Percentiles rank a stretch among this genome's conserved stretches.
phyloP scores from a whole-genome alignment of 2,113 vertebrate genomes.

The Gavia stellata region DNA sequence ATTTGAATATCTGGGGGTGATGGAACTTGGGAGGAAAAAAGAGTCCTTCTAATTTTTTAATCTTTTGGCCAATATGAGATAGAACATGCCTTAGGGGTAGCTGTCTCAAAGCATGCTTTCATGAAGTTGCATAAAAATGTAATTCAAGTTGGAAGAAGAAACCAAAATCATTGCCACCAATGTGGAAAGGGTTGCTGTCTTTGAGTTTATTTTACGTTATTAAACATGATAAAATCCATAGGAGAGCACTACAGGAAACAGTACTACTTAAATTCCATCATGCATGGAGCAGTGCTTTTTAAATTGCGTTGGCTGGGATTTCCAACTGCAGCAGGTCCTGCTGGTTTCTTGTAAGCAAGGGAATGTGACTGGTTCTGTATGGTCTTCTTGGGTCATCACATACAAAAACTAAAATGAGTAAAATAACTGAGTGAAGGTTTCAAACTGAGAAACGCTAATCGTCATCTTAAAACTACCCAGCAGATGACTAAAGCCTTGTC shows the following conservation, averaged over 20 bases:
- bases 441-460: not conserved
- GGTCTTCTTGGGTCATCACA: not conserved
- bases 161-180: not conserved
- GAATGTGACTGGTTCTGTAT: not conserved
- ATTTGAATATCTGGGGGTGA: accelerated
- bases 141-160: not conserved
- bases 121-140: not conserved
- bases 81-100: not conserved
- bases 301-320: not conserved
- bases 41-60: not conserved
- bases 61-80: not conserved
- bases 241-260: not conserved
- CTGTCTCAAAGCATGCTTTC: not conserved
- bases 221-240: not conserved
- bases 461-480: not conserved
- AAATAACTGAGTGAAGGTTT: not conserved
- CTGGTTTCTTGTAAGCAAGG: not conserved
- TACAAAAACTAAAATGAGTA: not conserved
- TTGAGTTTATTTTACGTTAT: not conserved
- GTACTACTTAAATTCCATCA: not conserved
- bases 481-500: not conserved
- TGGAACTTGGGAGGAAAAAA: not conserved
- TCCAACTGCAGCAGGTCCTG: not conserved
- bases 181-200: not conserved
- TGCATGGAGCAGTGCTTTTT: not conserved